Evolutionary conservation across 2,113 vertebrate species (phyloP).

Genomic region (Xenus cinereus): DNA sequence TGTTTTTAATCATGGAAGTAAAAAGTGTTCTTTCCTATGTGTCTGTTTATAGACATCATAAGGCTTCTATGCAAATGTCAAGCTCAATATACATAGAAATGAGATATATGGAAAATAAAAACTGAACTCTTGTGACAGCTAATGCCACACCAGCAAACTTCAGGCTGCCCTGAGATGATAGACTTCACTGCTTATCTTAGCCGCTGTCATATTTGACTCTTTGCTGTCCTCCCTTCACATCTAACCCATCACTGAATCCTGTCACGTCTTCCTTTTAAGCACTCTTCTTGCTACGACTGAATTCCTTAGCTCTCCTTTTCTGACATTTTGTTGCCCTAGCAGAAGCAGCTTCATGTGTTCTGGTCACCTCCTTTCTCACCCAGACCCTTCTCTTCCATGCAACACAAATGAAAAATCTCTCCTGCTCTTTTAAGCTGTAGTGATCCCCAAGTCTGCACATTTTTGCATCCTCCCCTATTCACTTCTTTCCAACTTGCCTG

Average conservation of each 20-base stretch:
- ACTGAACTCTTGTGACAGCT: slow-evolving; percentile 22
- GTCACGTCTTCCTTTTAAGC: neutral
- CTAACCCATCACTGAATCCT: neutral
- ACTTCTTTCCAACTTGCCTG: neutral
- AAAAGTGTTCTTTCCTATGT: neutral
- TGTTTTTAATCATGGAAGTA: neutral
- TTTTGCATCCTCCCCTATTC: neutral
- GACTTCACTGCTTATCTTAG: neutral
- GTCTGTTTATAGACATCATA: slow-evolving; percentile 20
- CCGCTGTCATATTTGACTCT: neutral
- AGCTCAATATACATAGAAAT: neutral
- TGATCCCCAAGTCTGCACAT: neutral
- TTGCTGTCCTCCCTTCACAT: neutral
- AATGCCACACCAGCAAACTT: slow-evolving; percentile 27
- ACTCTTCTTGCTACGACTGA: neutral
- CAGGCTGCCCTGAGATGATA: neutral
- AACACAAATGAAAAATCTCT: neutral
- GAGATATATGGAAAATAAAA: neutral
- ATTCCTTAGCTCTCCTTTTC: neutral
- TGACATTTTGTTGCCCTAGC: neutral
- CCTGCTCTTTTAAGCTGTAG: neutral
- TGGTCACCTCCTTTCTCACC: neutral
- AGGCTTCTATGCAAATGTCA: slow-evolving; percentile 45
- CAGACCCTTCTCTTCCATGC: neutral
- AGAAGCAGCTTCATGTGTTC: neutral